Evolutionary conservation across 2,888 invertebrate genomes (phyloP), one percentile per base, ranked within the genome.

Genomic region (Formica aserva): DNA sequence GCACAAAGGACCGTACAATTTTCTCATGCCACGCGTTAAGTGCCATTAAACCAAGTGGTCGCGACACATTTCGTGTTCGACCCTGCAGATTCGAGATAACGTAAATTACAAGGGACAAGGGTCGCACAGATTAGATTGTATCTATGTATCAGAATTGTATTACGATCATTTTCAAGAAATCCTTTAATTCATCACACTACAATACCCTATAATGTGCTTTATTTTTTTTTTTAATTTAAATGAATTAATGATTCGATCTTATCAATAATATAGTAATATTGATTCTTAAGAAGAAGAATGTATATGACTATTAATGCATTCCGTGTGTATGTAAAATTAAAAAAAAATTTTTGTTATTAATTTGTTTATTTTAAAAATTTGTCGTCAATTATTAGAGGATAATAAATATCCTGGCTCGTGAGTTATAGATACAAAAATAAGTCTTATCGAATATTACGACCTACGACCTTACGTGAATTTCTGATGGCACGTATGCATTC

Each of bases 391-490:
- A 86, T 90, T 84, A 88, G 69, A 82, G 77, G 82, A 90, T 88
- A 89, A 90, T 91, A 88, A 86, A 88, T 88, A 86, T 83, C 78
- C 78, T 32, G 65, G 26, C 6, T 48, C n/a, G 57, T 62, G 32
- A 13, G 63, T 22, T 60, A 29, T 38, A 48, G 62, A 45, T 57
- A 62, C 15, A 38, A 41, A 71, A 26, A 41, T 65, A 48, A 63
- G 8, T 55, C 60, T 35, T 15, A n/a, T 35, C 55, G 55, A 81
- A 35, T 83, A 52, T 77, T 55, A 71, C 65, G 65, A 80, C 57
- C 77, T 69, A 45, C 35, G 71, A 83, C 52, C 67, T 84, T 57
- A 57, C 80, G 76, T 67, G 75, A 74, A 77, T 74, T 55, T 35
- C 66, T 32, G 35, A 66, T 65, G 62, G 52, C 71, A 82, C 45